A percentile compares a stretch with the other conserved stretches of the same genome.
Conservation (phyloP, 2,113 vertebrate species). For the Heloderma charlesbogerti region DNA sequence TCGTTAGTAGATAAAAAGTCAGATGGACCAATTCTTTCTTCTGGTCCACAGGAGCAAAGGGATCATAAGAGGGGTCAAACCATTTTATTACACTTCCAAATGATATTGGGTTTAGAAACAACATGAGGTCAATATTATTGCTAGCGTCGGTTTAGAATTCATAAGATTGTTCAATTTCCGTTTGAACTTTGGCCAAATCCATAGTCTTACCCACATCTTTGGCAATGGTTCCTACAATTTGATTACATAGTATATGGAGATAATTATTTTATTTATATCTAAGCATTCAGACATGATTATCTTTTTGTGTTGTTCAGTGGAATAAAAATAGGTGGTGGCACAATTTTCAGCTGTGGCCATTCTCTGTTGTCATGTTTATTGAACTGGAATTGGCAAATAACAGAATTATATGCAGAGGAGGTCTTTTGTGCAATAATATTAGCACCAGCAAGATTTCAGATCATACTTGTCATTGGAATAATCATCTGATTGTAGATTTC, state of each 20-base stretch:
- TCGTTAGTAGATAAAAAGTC: constrained; percentile 28
- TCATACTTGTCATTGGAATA: not conserved
- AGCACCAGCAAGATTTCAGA: not conserved
- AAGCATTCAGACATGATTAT: not conserved
- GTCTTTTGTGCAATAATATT: not conserved
- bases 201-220: not conserved
- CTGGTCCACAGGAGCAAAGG: not conserved
- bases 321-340: not conserved
- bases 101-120: not conserved
- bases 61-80: not conserved
- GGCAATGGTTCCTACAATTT: not conserved
- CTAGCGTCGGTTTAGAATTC: not conserved
- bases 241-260: not conserved
- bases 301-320: not conserved
- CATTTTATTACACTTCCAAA: not conserved
- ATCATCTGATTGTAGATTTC: constrained; percentile 18
- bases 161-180: not conserved
- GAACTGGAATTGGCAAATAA: not conserved
- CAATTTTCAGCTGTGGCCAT: not conserved
- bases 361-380: not conserved
- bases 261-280: not conserved
- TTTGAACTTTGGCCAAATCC: not conserved
- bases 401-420: not conserved
- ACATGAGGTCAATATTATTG: not conserved
- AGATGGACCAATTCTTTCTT: not conserved